These are phyloP conservation scores for Cassiopea xamachana DNA, from an alignment of 30 jellyfish, hydroid and myxozoan species.

Conservation along the genomic window DNA sequence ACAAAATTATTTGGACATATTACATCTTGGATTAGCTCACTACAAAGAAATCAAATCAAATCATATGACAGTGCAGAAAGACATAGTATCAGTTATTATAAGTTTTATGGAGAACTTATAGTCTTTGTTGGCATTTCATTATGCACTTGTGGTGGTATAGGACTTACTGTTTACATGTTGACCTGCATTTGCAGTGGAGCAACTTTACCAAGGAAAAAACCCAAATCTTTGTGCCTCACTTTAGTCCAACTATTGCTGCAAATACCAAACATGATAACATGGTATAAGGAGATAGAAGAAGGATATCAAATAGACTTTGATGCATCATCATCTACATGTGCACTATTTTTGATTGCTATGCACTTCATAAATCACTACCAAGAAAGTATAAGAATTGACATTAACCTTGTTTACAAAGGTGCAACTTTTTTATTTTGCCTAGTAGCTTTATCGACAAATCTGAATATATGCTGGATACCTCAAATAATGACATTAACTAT, in stretches of 20 bases:
- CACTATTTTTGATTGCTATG: neutral
- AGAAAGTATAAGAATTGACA: neutral
- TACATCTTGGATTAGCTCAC: neutral
- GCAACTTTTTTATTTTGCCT: neutral
- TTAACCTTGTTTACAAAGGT: neutral
- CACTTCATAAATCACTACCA: neutral
- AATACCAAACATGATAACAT: slow-evolving; percentile 5
- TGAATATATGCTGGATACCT: neutral
- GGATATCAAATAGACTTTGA: neutral
- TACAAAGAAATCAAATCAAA: neutral
- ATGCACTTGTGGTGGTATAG: neutral
- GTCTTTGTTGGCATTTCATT: neutral
- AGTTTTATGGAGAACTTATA: neutral
- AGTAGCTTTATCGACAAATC: neutral
- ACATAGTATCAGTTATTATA: neutral
- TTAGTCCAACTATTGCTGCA: neutral
- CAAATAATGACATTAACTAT: neutral
- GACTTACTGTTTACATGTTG: neutral
- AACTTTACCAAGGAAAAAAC: neutral
- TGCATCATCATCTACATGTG: slow-evolving; percentile 1
- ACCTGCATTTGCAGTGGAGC: neutral
- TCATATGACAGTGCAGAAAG: neutral
- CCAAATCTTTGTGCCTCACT: neutral
- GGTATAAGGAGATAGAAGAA: slow-evolving; percentile 32
- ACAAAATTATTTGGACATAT: neutral